A percentile compares a stretch with the other conserved stretches of the same genome.
Conservation (phyloP, 2,113 vertebrate genomes). For the Leucopternis melanops region DNA sequence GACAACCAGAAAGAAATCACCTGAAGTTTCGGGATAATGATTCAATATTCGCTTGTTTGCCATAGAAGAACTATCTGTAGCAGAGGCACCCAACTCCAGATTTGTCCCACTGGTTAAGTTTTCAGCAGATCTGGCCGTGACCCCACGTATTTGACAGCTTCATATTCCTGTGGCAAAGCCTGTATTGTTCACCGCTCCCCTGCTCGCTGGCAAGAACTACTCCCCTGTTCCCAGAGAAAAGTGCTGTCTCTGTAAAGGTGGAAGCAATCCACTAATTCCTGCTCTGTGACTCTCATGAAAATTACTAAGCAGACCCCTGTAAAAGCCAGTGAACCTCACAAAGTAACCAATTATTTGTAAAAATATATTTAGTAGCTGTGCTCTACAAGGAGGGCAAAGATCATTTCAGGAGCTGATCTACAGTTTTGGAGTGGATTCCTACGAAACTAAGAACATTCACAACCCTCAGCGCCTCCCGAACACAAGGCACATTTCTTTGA, state of each 20-base stretch:
- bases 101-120: background rate
- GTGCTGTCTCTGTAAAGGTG: background rate
- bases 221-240: background rate
- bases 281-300: background rate
- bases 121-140: background rate
- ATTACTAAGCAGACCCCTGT: background rate
- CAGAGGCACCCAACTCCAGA: background rate
- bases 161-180: background rate
- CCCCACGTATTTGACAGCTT: background rate
- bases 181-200: background rate
- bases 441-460: background rate
- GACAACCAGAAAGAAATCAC: background rate
- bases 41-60: background rate
- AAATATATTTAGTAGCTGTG: background rate
- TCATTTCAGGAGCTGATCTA: background rate
- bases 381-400: background rate
- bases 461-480: background rate
- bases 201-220: background rate
- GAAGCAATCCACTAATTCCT: background rate
- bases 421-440: background rate
- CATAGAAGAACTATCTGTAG: background rate
- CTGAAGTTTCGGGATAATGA: background rate
- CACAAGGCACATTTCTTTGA: background rate
- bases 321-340: background rate
- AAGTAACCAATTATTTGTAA: background rate